phyloP scores from a whole-genome alignment of 2,888 invertebrate species.

The Danaus chrysippus region DNA sequence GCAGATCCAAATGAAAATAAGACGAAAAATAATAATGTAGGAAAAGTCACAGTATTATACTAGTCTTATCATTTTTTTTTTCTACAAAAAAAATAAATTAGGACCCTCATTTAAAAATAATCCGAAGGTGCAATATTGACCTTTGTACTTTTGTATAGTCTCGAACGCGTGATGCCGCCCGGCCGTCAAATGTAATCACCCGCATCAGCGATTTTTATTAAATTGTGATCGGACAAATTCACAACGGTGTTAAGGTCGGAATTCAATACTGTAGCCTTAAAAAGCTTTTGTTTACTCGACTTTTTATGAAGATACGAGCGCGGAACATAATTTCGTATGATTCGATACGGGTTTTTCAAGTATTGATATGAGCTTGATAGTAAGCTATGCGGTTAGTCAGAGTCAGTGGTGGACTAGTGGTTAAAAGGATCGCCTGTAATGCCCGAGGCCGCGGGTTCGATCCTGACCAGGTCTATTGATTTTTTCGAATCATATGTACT shows the following conservation, averaged over 20 bases:
- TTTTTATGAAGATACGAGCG: conserved; percentile 11
- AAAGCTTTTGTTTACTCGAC: conserved; percentile 42
- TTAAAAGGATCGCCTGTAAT: too few relatives aligned
- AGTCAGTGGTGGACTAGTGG: too few relatives aligned
- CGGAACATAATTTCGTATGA: conserved; percentile 21
- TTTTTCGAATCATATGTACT: too few relatives aligned
- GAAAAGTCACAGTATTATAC: too few relatives aligned
- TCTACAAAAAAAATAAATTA: not conserved
- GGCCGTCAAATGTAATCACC: conserved; percentile 49
- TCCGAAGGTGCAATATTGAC: conserved; percentile 7
- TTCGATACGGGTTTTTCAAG: not conserved
- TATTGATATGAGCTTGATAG: not conserved
- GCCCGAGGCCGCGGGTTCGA: too few relatives aligned
- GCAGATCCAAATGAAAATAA: too few relatives aligned
- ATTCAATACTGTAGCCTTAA: conserved; percentile 41
- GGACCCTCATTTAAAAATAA: not conserved
- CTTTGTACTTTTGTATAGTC: conserved; percentile 12
- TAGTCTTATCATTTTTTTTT: not conserved
- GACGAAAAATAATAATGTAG: too few relatives aligned
- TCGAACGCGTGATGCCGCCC: conserved; percentile 16
- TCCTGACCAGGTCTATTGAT: too few relatives aligned
- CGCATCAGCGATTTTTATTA: conserved; percentile 58
- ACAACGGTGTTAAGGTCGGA: conserved; percentile 66
- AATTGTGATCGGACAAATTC: conserved; percentile 54
- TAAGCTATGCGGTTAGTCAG: too few relatives aligned